Percentiles rank a stretch among this genome's conserved stretches.
Evolutionary conservation across 1,140 invertebrate genomes (phyloP).

Genomic region (Brachionus koreanus): DNA sequence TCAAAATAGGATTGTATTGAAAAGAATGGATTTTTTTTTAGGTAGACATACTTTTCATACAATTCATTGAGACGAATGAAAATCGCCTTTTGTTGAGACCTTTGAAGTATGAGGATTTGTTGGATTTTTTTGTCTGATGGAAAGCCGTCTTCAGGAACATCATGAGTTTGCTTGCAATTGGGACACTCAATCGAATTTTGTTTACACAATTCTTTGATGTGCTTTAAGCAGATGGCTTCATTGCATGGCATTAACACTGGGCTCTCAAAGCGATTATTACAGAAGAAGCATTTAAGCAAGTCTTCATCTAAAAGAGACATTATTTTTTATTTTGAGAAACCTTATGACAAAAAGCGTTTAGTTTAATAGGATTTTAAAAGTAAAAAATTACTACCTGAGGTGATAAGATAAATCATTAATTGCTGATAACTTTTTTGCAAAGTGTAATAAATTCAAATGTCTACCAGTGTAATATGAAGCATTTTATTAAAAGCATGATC

Average conservation of each 20-base stretch:
- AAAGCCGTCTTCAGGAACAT: background rate
- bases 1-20: background rate
- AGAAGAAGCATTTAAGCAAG: background rate
- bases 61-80: background rate
- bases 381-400: background rate
- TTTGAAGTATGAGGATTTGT: background rate
- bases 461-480: too few relatives aligned
- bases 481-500: too few relatives aligned
- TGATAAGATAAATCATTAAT: background rate
- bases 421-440: background rate
- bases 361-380: background rate
- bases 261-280: background rate
- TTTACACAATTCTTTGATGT: background rate
- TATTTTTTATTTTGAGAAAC: background rate
- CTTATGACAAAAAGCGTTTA: background rate
- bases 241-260: background rate
- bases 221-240: background rate
- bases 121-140: background rate
- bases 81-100: background rate
- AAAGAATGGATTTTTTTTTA: background rate
- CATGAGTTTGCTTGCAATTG: background rate
- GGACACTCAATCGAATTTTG: background rate
- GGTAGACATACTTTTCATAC: background rate
- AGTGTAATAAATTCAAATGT: too few relatives aligned
- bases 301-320: background rate